phyloP scores from a whole-genome alignment of 1,140 invertebrate genomes.

The Bombus soroeensis region DNA sequence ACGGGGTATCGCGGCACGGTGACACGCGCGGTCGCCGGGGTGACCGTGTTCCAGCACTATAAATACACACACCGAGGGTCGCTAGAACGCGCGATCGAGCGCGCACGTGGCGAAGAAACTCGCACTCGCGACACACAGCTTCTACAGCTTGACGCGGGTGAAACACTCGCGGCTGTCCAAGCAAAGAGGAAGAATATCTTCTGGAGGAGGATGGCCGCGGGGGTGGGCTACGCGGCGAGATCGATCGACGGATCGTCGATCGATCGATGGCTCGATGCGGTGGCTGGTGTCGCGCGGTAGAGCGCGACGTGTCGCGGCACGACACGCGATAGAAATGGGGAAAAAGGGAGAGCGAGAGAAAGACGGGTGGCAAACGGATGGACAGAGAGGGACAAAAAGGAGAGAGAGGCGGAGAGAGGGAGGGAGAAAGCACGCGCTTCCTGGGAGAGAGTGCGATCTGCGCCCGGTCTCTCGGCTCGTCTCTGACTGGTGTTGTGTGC shows the following conservation, averaged over 20 bases:
- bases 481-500: conserved; percentile 76
- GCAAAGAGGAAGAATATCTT: too few species aligned
- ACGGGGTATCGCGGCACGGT: neutral
- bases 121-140: neutral
- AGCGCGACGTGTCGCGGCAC: conserved; percentile 36
- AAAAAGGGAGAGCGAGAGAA: conserved; percentile 23
- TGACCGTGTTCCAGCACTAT: conserved; percentile 34
- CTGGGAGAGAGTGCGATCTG: conserved; percentile 63
- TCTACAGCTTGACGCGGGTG: neutral
- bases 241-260: neutral
- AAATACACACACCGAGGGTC: conserved; percentile 26
- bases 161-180: neutral
- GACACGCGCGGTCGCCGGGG: neutral
- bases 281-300: conserved; percentile 16
- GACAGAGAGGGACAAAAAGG: conserved; percentile 25
- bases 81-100: neutral
- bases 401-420: conserved; percentile 6
- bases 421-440: conserved; percentile 52
- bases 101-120: conserved; percentile 10
- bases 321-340: conserved; percentile 36
- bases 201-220: neutral
- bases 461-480: conserved; percentile 78
- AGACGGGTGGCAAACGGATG: neutral
- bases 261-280: neutral
- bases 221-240: neutral